A percentile compares a stretch with the other conserved stretches of the same genome.
Evolutionary conservation across 2,113 vertebrate species (phyloP).

Genomic region (Hoplias malabaricus): DNA sequence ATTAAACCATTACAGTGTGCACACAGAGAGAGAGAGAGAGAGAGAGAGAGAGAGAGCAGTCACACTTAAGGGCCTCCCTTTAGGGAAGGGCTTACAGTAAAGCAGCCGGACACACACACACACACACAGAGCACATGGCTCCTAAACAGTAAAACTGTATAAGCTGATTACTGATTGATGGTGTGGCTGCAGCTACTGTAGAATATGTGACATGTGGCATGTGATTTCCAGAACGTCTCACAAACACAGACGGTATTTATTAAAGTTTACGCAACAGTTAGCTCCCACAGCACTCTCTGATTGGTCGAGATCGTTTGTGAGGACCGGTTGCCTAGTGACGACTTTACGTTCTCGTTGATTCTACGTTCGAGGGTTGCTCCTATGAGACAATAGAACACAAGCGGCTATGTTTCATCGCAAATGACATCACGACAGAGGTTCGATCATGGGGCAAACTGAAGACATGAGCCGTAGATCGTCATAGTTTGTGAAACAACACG

Average conservation of each 20-base stretch:
- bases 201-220: conserved; percentile 17
- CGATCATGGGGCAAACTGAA: too few relatives aligned
- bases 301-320: too few relatives aligned
- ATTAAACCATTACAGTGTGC: conserved; percentile 72
- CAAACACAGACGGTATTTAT: background rate
- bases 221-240: background rate
- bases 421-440: too few relatives aligned
- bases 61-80: conserved; percentile 71
- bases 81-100: conserved; percentile 66
- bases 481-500: too few relatives aligned
- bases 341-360: too few relatives aligned
- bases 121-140: conserved; percentile 8
- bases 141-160: conserved; percentile 32
- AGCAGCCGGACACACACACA: conserved; percentile 48
- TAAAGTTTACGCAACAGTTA: too few relatives aligned
- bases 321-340: too few relatives aligned
- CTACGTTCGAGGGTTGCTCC: too few relatives aligned
- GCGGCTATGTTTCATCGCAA: too few relatives aligned
- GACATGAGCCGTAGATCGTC: too few relatives aligned
- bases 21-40: conserved; percentile 72
- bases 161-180: conserved; percentile 38
- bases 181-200: conserved; percentile 12
- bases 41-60: conserved; percentile 69
- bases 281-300: too few relatives aligned
- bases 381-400: too few relatives aligned